Evolutionary conservation across 2,113 vertebrate genomes (phyloP).

Genomic region (human (Homo sapiens)): DNA sequence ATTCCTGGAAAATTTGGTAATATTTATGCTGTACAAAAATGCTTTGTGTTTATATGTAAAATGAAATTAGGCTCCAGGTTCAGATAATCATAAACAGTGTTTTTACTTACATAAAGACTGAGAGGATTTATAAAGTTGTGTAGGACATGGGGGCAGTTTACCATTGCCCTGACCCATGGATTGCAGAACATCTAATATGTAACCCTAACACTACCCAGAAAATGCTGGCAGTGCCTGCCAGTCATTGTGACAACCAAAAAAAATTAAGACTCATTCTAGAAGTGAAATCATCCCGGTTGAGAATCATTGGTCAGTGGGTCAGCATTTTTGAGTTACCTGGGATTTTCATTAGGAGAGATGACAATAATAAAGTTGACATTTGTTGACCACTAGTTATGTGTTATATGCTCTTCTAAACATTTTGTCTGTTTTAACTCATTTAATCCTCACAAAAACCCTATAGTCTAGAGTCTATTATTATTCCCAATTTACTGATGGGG

Average conservation of each 20-base stretch:
- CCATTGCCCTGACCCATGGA: not conserved
- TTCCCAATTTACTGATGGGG: not conserved
- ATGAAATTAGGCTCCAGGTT: not conserved
- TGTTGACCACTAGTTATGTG: not conserved
- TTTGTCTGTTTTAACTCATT: not conserved
- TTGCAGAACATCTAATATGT: not conserved
- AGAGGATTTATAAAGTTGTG: not conserved
- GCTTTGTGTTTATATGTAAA: not conserved
- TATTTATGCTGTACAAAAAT: not conserved
- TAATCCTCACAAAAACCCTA: not conserved
- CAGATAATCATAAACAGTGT: not conserved
- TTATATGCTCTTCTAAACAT: not conserved
- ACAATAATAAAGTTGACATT: not conserved
- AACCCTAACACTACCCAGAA: not conserved
- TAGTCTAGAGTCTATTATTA: not conserved
- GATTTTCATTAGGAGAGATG: not conserved
- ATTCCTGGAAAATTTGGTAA: conserved; percentile 21
- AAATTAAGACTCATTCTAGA: not conserved
- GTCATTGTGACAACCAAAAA: not conserved
- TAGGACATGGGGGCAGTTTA: not conserved
- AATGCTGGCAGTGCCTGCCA: not conserved
- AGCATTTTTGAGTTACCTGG: not conserved
- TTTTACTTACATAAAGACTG: not conserved
- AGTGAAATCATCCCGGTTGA: not conserved
- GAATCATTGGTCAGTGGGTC: not conserved